phyloP scores from a whole-genome alignment of 2,888 invertebrate species.

The Harpalus rubripes region DNA sequence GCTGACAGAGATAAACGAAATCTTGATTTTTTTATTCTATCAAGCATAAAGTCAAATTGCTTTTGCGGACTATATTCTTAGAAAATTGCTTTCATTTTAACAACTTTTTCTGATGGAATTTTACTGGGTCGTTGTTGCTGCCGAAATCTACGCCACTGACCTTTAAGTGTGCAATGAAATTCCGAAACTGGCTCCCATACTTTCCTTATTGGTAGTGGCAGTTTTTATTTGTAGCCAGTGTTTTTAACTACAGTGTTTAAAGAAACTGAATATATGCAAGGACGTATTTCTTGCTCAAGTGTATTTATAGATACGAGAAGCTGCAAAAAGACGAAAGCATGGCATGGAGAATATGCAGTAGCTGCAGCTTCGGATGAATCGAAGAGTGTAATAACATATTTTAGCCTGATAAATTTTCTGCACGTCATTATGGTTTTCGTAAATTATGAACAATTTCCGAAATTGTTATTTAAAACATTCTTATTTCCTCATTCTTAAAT shows the following conservation, averaged over 20 bases:
- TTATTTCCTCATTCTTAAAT: too few relatives aligned
- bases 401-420: too few relatives aligned
- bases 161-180: neutral
- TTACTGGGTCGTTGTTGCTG: too few relatives aligned
- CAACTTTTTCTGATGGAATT: neutral
- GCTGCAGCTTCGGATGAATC: too few relatives aligned
- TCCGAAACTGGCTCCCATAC: slow-evolving; percentile 7
- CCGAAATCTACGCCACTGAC: slow-evolving; percentile 8
- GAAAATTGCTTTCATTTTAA: neutral
- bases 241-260: slow-evolving; percentile 23
- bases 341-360: neutral
- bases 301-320: slow-evolving; percentile 19
- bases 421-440: too few relatives aligned
- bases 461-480: too few relatives aligned
- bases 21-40: too few relatives aligned
- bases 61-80: too few relatives aligned
- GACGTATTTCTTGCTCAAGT: slow-evolving; percentile 16
- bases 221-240: slow-evolving; percentile 8
- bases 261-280: slow-evolving; percentile 24
- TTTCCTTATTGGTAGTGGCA: slow-evolving; percentile 28
- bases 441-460: too few relatives aligned
- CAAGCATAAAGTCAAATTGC: too few relatives aligned
- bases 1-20: too few relatives aligned
- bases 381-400: too few relatives aligned
- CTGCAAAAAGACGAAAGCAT: neutral